phyloP scores from a whole-genome alignment of 1,140 invertebrate species.

The Neotoxoptera formosana region DNA sequence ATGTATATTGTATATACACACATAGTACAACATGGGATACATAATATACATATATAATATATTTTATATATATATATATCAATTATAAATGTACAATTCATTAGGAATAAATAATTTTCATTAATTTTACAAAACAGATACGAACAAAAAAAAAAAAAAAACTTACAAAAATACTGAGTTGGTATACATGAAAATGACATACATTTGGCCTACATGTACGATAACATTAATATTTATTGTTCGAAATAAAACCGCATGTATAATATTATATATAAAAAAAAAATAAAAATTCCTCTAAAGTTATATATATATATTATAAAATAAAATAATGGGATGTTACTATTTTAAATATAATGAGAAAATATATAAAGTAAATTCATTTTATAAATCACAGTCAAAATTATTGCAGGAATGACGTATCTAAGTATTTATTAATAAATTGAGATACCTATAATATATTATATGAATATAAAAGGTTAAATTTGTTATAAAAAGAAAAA shows the following conservation, averaged over 20 bases:
- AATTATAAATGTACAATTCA: constrained; percentile 42
- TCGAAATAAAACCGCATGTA: constrained; percentile 26
- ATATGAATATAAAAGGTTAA: not conserved
- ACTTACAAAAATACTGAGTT: constrained; percentile 38
- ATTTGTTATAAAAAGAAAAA: not conserved
- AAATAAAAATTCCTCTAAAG: not conserved
- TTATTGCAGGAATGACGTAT: constrained; percentile 52
- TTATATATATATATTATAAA: constrained; percentile 37
- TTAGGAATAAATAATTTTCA: constrained; percentile 56
- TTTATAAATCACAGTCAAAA: constrained; percentile 55
- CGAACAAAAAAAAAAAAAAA: constrained; percentile 44
- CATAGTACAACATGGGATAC: not conserved
- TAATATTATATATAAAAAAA: not conserved
- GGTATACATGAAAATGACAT: not conserved
- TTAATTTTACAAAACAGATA: constrained; percentile 43
- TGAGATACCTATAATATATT: not conserved
- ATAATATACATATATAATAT: not conserved
- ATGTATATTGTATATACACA: not conserved
- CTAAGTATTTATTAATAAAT: not conserved
- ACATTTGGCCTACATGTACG: not conserved
- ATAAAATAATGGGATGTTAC: constrained; percentile 45
- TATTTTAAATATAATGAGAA: constrained; percentile 52
- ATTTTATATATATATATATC: not conserved
- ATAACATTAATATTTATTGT: constrained; percentile 1
- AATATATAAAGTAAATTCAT: constrained; percentile 53